Base-by-base conservation (phyloP, 1,140 invertebrate genomes). In the Drosophila orosa region DNA sequence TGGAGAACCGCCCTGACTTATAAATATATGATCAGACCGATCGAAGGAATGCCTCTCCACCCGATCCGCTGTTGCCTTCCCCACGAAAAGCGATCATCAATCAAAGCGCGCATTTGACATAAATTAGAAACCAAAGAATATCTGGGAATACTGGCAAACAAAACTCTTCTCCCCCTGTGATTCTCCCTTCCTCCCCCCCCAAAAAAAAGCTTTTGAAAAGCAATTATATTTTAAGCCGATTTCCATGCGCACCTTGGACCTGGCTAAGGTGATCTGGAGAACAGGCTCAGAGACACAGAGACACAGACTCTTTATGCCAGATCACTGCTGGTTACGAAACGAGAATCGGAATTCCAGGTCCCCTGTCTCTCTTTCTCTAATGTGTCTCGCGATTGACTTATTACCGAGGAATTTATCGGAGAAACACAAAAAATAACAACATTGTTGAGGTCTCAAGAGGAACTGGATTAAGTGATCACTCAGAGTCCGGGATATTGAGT, bases 51-150 rank as follows among this genome's bases (percentile, higher is more conserved):
- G 50, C 47, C 50, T 27, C 47, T 56, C 24, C 44, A 17, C 31
- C 45, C 22, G 8, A 0, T n/a, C 8, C 37, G n/a, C n/a, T n/a
- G 17, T 25, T 29, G 15, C 45, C 56, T 31, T 29, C 35, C 24
- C 44, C 27, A 56, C 45, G 40, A 25, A 67, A 45, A 58, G 35
- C 47, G 83, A 86, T 87, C 83, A 87, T 87, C 83, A 87, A 87
- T 87, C 83, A 87, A 87, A 86, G 75, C 79, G 33, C 63, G 50
- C 83, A 89, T 84, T 89, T 87, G 83, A 87, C 83, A 87, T 87
- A 87, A 89, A 87, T 87, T 87, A 87, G 80, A 87, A 84, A 87
- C 76, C 76, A 83, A 80, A 71, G 81, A 85, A 83, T 79, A 82
- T 83, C 50, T 48, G 68, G 68, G 69, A 83, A 74, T 52, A 82